Evolutionary conservation across 1,140 invertebrate species (phyloP).

Genomic region (Panulirus ornatus): DNA sequence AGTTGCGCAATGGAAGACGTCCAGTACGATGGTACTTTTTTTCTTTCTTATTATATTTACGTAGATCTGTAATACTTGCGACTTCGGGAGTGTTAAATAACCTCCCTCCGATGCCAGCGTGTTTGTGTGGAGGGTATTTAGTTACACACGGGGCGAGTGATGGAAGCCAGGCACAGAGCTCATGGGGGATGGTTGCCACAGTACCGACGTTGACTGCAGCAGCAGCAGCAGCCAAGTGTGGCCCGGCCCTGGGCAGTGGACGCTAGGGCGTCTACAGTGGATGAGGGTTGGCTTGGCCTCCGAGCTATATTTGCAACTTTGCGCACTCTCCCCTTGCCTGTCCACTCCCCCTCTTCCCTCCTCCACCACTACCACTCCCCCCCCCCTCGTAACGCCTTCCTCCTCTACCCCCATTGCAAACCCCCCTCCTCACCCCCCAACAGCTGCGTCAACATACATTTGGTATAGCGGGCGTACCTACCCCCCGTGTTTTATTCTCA

Average conservation of each 20-base stretch:
- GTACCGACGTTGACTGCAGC: background rate
- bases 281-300: background rate
- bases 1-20: no score
- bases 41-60: no score
- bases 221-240: no score
- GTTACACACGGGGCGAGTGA: no score
- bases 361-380: background rate
- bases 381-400: background rate
- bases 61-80: no score
- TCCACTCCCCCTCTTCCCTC: background rate
- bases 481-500: background rate
- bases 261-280: slow-evolving; percentile 12
- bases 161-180: background rate
- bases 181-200: background rate
- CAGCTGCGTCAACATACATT: background rate
- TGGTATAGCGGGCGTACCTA: background rate
- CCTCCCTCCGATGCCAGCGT: no score
- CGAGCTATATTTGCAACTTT: slow-evolving; percentile 34
- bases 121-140: no score
- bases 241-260: slow-evolving; percentile 6
- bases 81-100: no score
- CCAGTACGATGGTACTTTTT: no score
- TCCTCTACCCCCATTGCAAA: background rate
- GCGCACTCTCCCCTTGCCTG: background rate
- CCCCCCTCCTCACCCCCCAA: background rate